Percentiles rank a stretch among this genome's conserved stretches.
These are phyloP conservation scores for Nebria salina DNA, from an alignment of 2,888 invertebrate genomes.

Conservation along the genomic window DNA sequence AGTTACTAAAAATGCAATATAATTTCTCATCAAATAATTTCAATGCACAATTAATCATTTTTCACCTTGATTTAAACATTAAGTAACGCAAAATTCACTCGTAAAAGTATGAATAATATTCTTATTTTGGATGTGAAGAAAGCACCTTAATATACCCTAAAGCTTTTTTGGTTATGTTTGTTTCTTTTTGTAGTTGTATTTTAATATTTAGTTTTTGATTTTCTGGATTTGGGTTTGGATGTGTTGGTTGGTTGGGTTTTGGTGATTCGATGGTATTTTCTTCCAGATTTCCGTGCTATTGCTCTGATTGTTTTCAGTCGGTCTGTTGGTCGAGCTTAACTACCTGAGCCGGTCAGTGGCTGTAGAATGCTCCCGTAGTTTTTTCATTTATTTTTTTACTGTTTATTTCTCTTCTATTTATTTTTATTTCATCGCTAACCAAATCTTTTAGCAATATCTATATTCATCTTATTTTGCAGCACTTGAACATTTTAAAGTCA, in stretches of 20 bases:
- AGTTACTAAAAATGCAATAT: no score
- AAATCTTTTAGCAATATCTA: not conserved
- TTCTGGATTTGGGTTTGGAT: conserved; percentile 23
- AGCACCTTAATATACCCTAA: not conserved
- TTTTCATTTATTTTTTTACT: conserved; percentile 48
- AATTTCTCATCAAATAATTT: no score
- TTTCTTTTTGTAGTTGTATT: not conserved
- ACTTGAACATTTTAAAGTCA: not conserved
- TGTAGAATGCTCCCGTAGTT: conserved; percentile 48
- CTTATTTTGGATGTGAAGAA: not conserved
- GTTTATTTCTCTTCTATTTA: conserved; percentile 40
- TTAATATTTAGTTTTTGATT: not conserved
- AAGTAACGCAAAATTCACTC: no score
- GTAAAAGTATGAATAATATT: no score
- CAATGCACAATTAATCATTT: no score
- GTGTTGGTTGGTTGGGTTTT: conserved; percentile 44
- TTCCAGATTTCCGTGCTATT: conserved; percentile 82
- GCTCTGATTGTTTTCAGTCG: conserved; percentile 78
- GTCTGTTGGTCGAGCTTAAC: conserved; percentile 67
- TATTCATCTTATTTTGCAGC: conserved; percentile 1
- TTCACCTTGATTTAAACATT: no score
- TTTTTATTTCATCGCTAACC: not conserved
- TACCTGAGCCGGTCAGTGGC: conserved; percentile 64
- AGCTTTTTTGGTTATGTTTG: not conserved
- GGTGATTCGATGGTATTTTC: conserved; percentile 58